phyloP scores from a whole-genome alignment of 2,888 invertebrate species.

The Gymnoscelis rufifasciata region DNA sequence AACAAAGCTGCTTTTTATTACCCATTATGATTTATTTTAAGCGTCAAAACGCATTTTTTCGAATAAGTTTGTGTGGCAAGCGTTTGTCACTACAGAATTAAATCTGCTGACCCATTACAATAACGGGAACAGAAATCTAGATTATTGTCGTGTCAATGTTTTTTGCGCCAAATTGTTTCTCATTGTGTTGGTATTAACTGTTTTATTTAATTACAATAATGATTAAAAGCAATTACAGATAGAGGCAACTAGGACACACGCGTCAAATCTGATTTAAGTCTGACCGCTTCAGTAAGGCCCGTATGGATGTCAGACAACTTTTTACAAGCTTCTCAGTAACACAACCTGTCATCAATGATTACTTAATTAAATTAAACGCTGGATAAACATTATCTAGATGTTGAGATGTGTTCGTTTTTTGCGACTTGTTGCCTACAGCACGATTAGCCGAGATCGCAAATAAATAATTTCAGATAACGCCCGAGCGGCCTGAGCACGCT shows the following conservation, averaged over 20 bases:
- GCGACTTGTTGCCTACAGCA: conserved; percentile 23
- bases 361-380: conserved; percentile 65
- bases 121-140: conserved; percentile 46
- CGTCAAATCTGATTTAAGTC: conserved; percentile 30
- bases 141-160: conserved; percentile 30
- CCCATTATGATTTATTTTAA: too few relatives aligned
- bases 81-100: conserved; percentile 37
- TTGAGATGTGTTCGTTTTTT: conserved; percentile 29
- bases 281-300: conserved; percentile 31
- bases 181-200: conserved; percentile 55
- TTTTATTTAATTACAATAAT: conserved; percentile 67
- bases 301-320: conserved; percentile 41
- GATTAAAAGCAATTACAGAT: conserved; percentile 55
- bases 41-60: too few relatives aligned
- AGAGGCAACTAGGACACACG: conserved; percentile 53
- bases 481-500: conserved; percentile 23
- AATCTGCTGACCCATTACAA: conserved; percentile 45
- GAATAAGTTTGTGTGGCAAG: conserved; percentile 36
- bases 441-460: conserved; percentile 30
- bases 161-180: conserved; percentile 36
- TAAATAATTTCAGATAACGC: conserved; percentile 27
- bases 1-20: too few relatives aligned
- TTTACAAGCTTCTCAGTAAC: conserved; percentile 54
- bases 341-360: conserved; percentile 55
- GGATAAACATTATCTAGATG: conserved; percentile 30